Conservation (phyloP, 2,113 vertebrate genomes). For the Colius striatus region DNA sequence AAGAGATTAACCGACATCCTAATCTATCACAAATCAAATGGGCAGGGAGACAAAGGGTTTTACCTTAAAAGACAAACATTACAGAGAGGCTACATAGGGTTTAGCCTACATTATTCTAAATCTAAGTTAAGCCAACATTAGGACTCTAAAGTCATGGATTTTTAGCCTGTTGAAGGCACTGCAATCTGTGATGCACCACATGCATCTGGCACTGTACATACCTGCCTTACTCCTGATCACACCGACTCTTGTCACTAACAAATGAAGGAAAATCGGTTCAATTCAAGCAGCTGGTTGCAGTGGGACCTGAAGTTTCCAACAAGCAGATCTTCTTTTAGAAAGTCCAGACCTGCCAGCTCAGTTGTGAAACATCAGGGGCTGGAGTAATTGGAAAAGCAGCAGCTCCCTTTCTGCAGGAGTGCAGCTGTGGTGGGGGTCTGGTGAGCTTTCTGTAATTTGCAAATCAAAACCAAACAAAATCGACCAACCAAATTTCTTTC, state of each 20-base stretch:
- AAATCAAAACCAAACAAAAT: neutral
- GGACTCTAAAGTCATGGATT: neutral
- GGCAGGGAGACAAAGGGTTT: neutral
- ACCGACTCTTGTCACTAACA: neutral
- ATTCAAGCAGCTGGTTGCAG: neutral
- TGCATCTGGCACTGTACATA: neutral
- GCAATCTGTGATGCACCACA: fast-evolving
- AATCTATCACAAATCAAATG: conserved; percentile 5
- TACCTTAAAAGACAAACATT: neutral
- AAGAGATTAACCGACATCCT: conserved; percentile 14
- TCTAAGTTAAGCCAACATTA: neutral
- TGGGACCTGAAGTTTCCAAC: neutral
- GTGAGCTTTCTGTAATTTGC: neutral
- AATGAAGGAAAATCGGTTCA: neutral
- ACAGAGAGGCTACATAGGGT: neutral
- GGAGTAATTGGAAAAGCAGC: neutral
- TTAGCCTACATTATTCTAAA: conserved; percentile 1
- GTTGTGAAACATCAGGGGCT: neutral
- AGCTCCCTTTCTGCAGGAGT: neutral
- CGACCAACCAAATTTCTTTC: neutral
- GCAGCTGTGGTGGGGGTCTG: neutral
- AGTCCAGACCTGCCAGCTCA: neutral
- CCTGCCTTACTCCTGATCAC: neutral
- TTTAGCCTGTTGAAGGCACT: neutral
- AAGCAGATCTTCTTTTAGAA: neutral